Evolutionary conservation across 2,113 vertebrate species (phyloP), one percentile per base, ranked within the genome.

Genomic region (Heterotilapia buettikoferi): DNA sequence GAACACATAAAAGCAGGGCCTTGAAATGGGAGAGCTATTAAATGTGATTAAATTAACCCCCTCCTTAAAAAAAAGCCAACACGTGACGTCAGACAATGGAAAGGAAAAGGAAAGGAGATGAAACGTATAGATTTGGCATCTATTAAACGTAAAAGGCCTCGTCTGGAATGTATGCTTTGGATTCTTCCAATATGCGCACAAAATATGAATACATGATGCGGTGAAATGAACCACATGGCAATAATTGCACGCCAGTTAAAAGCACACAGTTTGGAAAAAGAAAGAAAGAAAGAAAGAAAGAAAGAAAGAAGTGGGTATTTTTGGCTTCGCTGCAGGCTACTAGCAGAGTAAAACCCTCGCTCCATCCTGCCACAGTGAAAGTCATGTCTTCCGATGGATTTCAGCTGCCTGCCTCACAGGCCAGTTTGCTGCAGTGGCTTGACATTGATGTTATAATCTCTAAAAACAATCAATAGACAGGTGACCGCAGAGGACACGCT

Each of bases 381-480:
- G 88, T 88, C 85, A 21, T 90, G 90, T 92, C 85, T 88, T 29
- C 84, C 50, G 40, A 18, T 84, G 84, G 84, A 90, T 91, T 87
- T 52, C 68, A 71, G 47, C 85, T 63, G 82, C 71, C 84, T 68
- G 82, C 63, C 84, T 59, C 76, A 29, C 82, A 80, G 84, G 80
- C 11, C 87, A 84, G 50, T 86, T 53, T 80, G 79, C 86, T 84
- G 90, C 73, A 81, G 11, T 73, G 84, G 50, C 47, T 24, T 94
- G 95, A 94, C 94, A 91, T 93, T 96, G 95, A 95, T 86, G 94
- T 94, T 93, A 87, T 95, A 95, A 96, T 96, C 94, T 94, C 89
- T 93, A 81, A 90, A 92, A 88, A 89, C 84, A 90, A 96, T 95
- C 94, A 24, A 96, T 95, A 86, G 80, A 47, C 92, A 93, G 89